Base-by-base conservation (phyloP, 1,140 invertebrate genomes). In the Drosophila persimilis region DNA sequence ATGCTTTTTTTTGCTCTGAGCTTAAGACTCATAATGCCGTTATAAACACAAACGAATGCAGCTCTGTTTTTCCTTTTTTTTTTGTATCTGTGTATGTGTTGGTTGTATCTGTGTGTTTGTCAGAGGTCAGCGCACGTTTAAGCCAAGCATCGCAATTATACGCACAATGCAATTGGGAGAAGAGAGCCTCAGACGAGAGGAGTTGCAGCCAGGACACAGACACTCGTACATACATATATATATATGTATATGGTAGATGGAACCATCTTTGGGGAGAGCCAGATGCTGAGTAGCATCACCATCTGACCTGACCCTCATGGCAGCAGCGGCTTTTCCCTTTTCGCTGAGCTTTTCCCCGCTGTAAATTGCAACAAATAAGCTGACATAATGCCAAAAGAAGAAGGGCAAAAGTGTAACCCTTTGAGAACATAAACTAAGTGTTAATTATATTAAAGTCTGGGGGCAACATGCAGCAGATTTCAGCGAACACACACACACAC, bases 11-110 rank as follows among this genome's bases (percentile, higher is more conserved):
- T 50, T 60, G 46, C 53, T 48, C 71, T 44, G 60, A 81, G 77
- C 81, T 86, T 81, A 88, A 88, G 80, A 88, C 83, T 89, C 83
- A 88, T 89, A 88, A 88, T 88, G 79, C 83, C 83, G 83, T 88
- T 88, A 88, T 73, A 88, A 86, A 75, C 80, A 83, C 71, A 78
- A 78, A 64, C 70, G 65, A 61, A 54, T 72, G 57, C 66, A 56
- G 57, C 54, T 77, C 31, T 70, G 44, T 65, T 39, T 69, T 17
- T 17, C 0, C 1, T 15, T 72, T 20, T 70, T 39, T 69, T 39
- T 69, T 22, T 75, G 46, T 59, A 17, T 76, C 24, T 66, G 39
- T 70, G n/a, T 75, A 47, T 56, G 17, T 66, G 8, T 47, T 44
- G 15, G n/a, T 2, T 58, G 43, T 53, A 17, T 44, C n/a, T 63